Percentiles rank a stretch among this genome's conserved stretches.
These are phyloP conservation scores for Gasterosteus nipponicus DNA, from an alignment of 2,113 vertebrate genomes.

Conservation along the genomic window DNA sequence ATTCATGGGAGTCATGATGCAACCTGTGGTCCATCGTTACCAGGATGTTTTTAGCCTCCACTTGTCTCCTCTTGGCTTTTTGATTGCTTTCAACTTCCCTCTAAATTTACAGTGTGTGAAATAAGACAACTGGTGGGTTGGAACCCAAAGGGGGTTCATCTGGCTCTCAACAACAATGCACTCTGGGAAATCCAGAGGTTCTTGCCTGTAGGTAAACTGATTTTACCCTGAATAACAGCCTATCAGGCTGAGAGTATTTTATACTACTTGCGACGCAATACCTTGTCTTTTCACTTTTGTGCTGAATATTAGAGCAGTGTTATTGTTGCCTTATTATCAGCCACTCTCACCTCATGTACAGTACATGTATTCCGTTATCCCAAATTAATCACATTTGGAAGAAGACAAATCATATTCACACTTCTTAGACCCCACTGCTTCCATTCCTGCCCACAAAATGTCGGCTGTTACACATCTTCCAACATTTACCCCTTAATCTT, in stretches of 20 bases:
- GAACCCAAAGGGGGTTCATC: constrained; percentile 14
- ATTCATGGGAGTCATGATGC: neutral
- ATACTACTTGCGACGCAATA: neutral
- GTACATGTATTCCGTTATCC: neutral
- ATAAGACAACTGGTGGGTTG: neutral
- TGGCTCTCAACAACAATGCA: constrained; percentile 2
- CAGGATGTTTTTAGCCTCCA: neutral
- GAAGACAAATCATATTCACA: constrained; percentile 9
- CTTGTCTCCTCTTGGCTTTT: neutral
- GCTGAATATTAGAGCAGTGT: constrained; percentile 3
- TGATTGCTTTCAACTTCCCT: neutral
- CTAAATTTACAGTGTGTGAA: neutral
- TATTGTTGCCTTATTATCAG: constrained; percentile 27
- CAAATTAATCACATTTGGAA: constrained; percentile 28
- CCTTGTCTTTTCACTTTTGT: constrained; percentile 20
- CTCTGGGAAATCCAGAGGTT: constrained; percentile 6
- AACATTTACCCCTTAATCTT: neutral
- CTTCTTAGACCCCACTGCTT: constrained; percentile 14
- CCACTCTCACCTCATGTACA: constrained; percentile 13
- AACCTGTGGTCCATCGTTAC: neutral
- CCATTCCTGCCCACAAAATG: neutral
- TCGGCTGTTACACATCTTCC: neutral
- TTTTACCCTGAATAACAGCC: neutral
- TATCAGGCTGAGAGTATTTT: constrained; percentile 8
- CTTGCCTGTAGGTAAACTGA: neutral